Conservation (phyloP, 2,113 vertebrate species). For the Ammodytes marinus region DNA sequence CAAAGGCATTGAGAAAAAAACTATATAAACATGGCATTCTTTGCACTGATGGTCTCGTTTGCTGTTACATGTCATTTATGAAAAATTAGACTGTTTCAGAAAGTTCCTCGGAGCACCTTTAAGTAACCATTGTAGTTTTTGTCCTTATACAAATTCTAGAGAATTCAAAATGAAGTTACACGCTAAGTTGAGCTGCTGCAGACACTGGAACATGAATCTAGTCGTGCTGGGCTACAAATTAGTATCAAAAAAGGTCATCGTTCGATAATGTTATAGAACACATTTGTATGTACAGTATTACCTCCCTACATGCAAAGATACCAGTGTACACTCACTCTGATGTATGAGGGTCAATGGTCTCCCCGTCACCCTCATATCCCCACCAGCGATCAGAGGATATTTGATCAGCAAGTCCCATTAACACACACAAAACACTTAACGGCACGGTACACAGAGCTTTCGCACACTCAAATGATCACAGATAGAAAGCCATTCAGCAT, state of each 20-base stretch:
- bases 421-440: constrained; percentile 42
- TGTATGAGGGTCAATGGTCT: constrained; percentile 48
- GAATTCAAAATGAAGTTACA: not conserved
- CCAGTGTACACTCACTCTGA: constrained; percentile 1
- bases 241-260: not conserved
- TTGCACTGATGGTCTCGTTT: too few species aligned
- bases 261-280: not conserved
- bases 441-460: constrained; percentile 25
- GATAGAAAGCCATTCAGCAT: constrained; percentile 49
- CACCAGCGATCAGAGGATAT: constrained; percentile 58
- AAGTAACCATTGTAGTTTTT: not conserved
- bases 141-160: not conserved
- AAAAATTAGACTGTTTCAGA: too few species aligned
- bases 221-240: not conserved
- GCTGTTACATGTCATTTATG: too few species aligned
- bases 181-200: not conserved
- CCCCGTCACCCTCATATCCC: constrained; percentile 32
- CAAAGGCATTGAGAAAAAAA: too few species aligned
- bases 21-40: too few species aligned
- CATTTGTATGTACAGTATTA: not conserved
- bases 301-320: not conserved
- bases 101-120: too few species aligned
- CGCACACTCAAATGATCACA: constrained; percentile 50
- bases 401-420: constrained; percentile 69
- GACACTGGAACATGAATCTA: not conserved